phyloP scores from a whole-genome alignment of 1,140 invertebrate species.

The Maniola jurtina region DNA sequence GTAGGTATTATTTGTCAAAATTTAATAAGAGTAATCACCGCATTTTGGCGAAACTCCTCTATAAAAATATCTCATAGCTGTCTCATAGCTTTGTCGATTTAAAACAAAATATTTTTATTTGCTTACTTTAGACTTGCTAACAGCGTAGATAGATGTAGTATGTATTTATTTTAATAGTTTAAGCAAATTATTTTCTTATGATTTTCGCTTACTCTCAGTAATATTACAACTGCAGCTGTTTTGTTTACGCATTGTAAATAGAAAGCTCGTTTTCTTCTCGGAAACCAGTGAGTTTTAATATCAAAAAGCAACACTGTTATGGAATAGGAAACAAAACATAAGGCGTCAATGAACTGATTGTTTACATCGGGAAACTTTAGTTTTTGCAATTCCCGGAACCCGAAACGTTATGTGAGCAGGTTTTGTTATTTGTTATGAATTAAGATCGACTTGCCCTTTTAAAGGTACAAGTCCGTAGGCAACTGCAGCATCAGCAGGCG shows the following conservation, averaged over 20 bases:
- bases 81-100: no score
- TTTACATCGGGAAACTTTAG: slow-evolving; percentile 13
- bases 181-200: not conserved
- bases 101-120: not conserved
- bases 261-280: slow-evolving; percentile 33
- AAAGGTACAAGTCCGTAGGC: no score
- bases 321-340: slow-evolving; percentile 22
- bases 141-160: no score
- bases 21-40: no score
- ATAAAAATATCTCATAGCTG: no score
- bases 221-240: slow-evolving; percentile 17
- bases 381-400: not conserved
- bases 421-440: not conserved
- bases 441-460: no score
- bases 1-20: no score
- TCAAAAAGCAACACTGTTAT: slow-evolving; percentile 26
- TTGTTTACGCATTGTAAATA: slow-evolving; percentile 34
- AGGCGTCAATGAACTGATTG: slow-evolving; percentile 25
- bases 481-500: no score
- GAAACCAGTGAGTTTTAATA: slow-evolving; percentile 30
- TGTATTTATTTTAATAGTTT: not conserved
- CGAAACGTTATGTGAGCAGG: not conserved
- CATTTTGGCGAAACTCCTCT: no score
- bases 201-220: not conserved
- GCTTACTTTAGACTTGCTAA: no score